Conservation (phyloP, 2,113 vertebrate species). For the Chloropsis hardwickii region DNA sequence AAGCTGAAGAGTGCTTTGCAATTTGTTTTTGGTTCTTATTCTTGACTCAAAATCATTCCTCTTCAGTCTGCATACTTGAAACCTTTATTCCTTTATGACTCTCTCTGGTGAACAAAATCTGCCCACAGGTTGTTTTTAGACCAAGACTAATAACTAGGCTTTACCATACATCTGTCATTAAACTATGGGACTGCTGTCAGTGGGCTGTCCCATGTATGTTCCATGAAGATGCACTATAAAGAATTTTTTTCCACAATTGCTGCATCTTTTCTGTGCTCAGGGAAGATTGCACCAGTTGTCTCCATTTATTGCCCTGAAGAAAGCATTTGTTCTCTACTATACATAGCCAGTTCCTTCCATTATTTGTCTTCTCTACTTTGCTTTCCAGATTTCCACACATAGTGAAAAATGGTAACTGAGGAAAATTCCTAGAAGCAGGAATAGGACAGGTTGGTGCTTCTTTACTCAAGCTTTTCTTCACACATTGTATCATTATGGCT, state of each 20-base stretch:
- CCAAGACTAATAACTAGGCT: neutral
- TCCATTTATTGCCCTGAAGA: neutral
- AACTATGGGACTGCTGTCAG: neutral
- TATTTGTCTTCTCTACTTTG: neutral
- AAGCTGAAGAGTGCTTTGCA: neutral
- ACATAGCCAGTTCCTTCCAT: neutral
- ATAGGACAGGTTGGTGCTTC: neutral
- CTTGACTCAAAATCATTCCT: neutral
- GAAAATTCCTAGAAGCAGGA: neutral
- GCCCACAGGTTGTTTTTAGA: neutral
- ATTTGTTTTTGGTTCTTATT: neutral
- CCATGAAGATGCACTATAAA: neutral
- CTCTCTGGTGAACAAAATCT: neutral
- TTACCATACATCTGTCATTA: neutral
- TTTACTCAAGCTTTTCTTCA: neutral
- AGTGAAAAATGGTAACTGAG: neutral
- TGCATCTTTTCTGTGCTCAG: neutral
- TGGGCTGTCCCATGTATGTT: neutral
- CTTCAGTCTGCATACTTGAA: neutral
- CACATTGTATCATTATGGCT: neutral
- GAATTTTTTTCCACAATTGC: neutral
- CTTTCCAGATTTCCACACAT: neutral
- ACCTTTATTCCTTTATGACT: neutral
- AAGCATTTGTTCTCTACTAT: neutral
- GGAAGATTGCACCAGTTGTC: neutral